Evolutionary conservation across 1,140 invertebrate genomes (phyloP), one percentile per base, ranked within the genome.

Genomic region (Bombus sibiricus): DNA sequence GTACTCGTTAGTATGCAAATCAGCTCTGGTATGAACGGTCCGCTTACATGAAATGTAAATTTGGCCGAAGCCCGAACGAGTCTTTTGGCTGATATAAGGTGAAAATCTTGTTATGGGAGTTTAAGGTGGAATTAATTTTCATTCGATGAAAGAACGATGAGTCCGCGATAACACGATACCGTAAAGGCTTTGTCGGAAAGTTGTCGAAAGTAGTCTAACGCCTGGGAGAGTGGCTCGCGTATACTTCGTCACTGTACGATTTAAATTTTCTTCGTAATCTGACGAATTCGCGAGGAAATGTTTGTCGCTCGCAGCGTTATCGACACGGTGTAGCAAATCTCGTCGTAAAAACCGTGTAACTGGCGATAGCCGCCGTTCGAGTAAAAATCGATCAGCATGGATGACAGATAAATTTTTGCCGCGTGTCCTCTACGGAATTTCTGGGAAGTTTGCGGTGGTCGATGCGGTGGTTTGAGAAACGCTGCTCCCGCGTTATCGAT

Each of bases 401-500:
- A 2, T 8, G 12, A 66, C 5, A 62, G 28, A 62, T 62, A 62
- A n/a, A 62, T n/a, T 28, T 28, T 28, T 28, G 10, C 57, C 57
- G 57, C 57, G 8, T 32, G 62, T 64, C 62, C 10, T 66, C 4
- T n/a, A 32, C n/a, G 64, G 18, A 68, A 12, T n/a, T 66, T 32
- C 62, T 13, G 25, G 25, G 57, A 18, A 73, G 34, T 73, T 85
- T 81, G 57, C 68, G n/a, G 76, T 39, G 28, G 66, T 73, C 76
- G 76, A 72, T 81, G 57, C 68, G 83, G 59, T 34, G 59, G 41
- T 83, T 85, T 43, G 85, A 91, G 89, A 85, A 80, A 85, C 81
- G 74, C 74, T 69, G 81, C 83, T 62, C 69, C 47, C 74, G 68
- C 81, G 79, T 89, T 93, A 93, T 93, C 92, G 92, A 93, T 93